A percentile compares a stretch with the other conserved stretches of the same genome.
Evolutionary conservation across 2,888 invertebrate genomes (phyloP).

Genomic region (Morpho helenor): DNA sequence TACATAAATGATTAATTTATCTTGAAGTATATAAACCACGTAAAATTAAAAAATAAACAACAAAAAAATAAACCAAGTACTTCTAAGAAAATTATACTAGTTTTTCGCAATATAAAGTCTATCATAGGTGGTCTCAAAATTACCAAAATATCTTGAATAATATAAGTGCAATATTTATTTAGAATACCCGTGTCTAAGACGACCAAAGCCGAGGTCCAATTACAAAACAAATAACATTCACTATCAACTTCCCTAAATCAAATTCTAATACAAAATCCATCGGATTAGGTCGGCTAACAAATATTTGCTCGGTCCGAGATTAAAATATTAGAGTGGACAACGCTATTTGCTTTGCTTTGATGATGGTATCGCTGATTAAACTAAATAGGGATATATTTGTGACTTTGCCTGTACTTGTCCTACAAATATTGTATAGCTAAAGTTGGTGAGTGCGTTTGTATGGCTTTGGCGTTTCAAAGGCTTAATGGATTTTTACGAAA

Average conservation of each 20-base stretch:
- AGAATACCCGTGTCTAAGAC: constrained; percentile 2
- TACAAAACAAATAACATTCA: constrained; percentile 25
- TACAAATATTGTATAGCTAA: neutral
- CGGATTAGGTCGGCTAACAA: constrained; percentile 36
- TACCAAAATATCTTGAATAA: too few relatives aligned
- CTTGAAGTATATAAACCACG: too few relatives aligned
- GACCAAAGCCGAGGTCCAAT: constrained; percentile 12
- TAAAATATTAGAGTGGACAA: constrained; percentile 60
- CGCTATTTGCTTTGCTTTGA: constrained; percentile 39
- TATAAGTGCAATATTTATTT: neutral
- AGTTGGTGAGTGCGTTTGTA: neutral
- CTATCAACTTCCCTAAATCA: constrained; percentile 20
- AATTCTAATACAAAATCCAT: constrained; percentile 27
- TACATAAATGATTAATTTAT: too few relatives aligned
- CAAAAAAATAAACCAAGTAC: too few relatives aligned
- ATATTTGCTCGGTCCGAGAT: constrained; percentile 54
- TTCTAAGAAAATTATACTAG: too few relatives aligned
- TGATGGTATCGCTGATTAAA: constrained; percentile 21
- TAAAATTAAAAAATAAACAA: too few relatives aligned
- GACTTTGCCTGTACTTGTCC: neutral
- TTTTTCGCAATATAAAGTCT: too few relatives aligned
- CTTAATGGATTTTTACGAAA: too few relatives aligned
- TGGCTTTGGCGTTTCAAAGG: too few relatives aligned
- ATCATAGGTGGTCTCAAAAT: too few relatives aligned
- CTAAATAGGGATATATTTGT: neutral